Evolutionary conservation across 2,113 vertebrate genomes (phyloP), one percentile per base, ranked within the genome.

Genomic region (Gasterosteus aculeatus): DNA sequence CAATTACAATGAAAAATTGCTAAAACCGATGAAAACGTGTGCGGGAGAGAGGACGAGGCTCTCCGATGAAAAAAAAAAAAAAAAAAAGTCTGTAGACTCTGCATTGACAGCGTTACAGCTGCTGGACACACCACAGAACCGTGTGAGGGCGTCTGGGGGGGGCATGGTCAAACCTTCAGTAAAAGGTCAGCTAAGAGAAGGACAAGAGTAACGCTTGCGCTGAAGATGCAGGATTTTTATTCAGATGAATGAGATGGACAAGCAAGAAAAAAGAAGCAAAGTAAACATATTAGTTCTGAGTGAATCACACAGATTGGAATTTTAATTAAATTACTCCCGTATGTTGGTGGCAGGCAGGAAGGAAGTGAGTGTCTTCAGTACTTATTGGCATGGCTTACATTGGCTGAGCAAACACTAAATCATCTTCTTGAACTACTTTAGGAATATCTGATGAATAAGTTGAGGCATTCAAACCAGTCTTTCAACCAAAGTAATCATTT

Each of bases 1-100:
- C 90, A 94, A 93, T 94, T 94, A 91, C 91, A 90, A 92, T 93
- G 85, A 91, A 90, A 89, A 89, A 89, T 87, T 91, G 87, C 78
- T 72, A 86, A 92, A 91, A 79, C 75, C 70, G 77, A 75, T 78
- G 53, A 83, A 85, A 88, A 76, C 35, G 31, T 11, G 41, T 38
- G 38, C 11, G 42, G 6, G 44, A 54, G 64, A 63, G 81, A 76
- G 69, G 44, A 78, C 35, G 12, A 75, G 53, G 47, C 61, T 22
- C 74, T 56, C 61, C 18, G 69, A 72, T 54, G 42, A 72, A 69
- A 82, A 26, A 26, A 26, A 26, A 26, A 26, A 26, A 26, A 26
- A 26, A 26, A 26, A 26, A 26, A 59, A 12, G 47, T 39, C 68
- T 49, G 80, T 75, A 46, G 41, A 69, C 63, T 81, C 56, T 73